phyloP scores from a whole-genome alignment of 2,888 invertebrate genomes.

The Eristalinus sepulchralis region DNA sequence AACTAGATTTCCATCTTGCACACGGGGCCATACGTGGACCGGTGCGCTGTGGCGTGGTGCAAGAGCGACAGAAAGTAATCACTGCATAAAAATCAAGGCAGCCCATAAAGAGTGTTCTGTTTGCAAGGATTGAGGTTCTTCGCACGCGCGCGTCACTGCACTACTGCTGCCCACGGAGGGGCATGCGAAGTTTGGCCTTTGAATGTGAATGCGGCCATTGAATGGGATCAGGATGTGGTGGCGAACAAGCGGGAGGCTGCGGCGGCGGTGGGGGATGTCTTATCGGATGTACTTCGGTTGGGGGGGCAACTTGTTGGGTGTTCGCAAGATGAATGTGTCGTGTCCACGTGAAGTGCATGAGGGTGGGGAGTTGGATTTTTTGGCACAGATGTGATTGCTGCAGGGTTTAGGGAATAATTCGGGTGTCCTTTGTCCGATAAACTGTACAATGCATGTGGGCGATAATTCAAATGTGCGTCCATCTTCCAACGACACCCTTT shows the following conservation, averaged over 20 bases:
- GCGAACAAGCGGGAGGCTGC: background rate
- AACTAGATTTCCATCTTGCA: slow-evolving; percentile 50
- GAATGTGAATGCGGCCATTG: slow-evolving; percentile 46
- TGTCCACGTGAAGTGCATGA: slow-evolving; percentile 24
- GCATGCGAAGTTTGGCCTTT: background rate
- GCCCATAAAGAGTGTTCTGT: slow-evolving; percentile 41
- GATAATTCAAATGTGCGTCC: background rate
- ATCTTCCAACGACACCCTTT: background rate
- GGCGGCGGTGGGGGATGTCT: slow-evolving; percentile 37
- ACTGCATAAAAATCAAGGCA: slow-evolving; percentile 63
- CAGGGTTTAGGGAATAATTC: background rate
- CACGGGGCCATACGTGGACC: slow-evolving; percentile 50
- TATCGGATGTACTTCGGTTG: slow-evolving; percentile 47
- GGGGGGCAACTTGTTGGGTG: slow-evolving; percentile 61
- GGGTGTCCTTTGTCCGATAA: background rate
- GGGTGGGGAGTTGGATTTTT: slow-evolving; percentile 1
- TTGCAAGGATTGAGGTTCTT: slow-evolving; percentile 33
- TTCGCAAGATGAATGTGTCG: slow-evolving; percentile 45
- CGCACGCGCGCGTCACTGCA: slow-evolving; percentile 48
- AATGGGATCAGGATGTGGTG: background rate
- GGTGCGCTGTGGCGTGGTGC: background rate
- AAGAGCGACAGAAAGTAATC: slow-evolving; percentile 55
- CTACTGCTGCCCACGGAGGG: slow-evolving; percentile 45
- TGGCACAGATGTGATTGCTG: slow-evolving; percentile 7
- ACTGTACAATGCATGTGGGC: too few species aligned